Conservation (phyloP, 2,888 invertebrate genomes). For the Tricholauxania praeusta region DNA sequence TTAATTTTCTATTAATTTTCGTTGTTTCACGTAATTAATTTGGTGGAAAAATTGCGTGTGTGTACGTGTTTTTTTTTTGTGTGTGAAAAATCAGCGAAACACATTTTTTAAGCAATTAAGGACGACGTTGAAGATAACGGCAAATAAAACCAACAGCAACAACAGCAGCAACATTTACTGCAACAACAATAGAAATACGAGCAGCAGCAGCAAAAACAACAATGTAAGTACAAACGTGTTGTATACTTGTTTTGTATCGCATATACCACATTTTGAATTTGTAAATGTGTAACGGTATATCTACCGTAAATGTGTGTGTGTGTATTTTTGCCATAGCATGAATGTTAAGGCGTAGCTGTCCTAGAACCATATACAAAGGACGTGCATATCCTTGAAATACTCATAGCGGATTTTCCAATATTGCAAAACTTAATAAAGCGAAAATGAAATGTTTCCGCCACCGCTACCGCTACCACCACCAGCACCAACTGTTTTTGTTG, state of each 20-base stretch:
- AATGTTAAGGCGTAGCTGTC: slow-evolving; percentile 10
- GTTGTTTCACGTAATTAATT: slow-evolving; percentile 13
- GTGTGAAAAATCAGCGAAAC: slow-evolving; percentile 12
- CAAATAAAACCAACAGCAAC: background rate
- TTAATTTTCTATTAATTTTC: background rate
- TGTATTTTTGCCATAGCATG: slow-evolving; percentile 36
- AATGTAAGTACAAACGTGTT: slow-evolving; percentile 19
- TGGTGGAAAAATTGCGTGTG: background rate
- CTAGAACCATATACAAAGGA: background rate
- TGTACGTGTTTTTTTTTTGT: background rate
- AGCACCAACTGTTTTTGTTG: background rate
- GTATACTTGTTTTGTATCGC: slow-evolving; percentile 1
- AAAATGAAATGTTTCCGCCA: no score
- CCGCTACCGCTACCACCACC: no score
- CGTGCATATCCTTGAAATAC: slow-evolving; percentile 20
- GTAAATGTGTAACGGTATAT: background rate
- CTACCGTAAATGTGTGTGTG: slow-evolving; percentile 8
- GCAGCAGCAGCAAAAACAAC: slow-evolving; percentile 12
- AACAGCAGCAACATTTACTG: background rate
- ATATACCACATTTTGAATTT: no score
- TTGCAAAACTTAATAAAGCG: slow-evolving; percentile 1
- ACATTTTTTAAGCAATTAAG: background rate
- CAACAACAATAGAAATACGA: slow-evolving; percentile 15
- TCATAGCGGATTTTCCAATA: background rate
- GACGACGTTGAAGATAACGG: background rate